A percentile compares a stretch with the other conserved stretches of the same genome.
phyloP scores from a whole-genome alignment of 2,113 vertebrate genomes.

The Platysternon megacephalum region DNA sequence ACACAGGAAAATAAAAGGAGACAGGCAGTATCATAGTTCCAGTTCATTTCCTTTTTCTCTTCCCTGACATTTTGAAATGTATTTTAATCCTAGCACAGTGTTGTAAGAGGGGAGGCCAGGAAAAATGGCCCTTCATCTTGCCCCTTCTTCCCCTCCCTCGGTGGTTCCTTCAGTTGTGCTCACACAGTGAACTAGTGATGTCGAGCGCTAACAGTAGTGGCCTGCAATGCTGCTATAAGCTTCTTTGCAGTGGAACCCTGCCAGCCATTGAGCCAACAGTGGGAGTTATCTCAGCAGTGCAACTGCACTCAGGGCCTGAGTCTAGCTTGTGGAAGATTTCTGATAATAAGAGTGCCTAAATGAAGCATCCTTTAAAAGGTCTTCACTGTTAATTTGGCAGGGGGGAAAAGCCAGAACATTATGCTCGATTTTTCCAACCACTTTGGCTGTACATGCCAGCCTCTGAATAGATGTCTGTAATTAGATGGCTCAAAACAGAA shows the following conservation, averaged over 20 bases:
- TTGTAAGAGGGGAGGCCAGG: neutral
- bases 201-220: neutral
- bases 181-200: neutral
- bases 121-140: neutral
- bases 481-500: slow-evolving; percentile 74
- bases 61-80: neutral
- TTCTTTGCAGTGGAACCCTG: slow-evolving; percentile 6
- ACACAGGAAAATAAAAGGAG: neutral
- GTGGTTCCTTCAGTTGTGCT: neutral
- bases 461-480: slow-evolving; percentile 74
- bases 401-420: slow-evolving; percentile 65
- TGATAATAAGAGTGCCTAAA: slow-evolving; percentile 54
- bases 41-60: neutral
- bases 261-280: slow-evolving; percentile 51
- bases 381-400: slow-evolving; percentile 70
- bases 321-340: slow-evolving; percentile 59
- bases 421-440: slow-evolving; percentile 54
- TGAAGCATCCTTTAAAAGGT: slow-evolving; percentile 70
- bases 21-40: neutral
- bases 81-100: neutral
- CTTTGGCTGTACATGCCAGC: slow-evolving; percentile 50
- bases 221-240: neutral
- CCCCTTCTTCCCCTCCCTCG: rapidly evolving
- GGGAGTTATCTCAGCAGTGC: slow-evolving; percentile 32
- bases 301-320: slow-evolving; percentile 5